Evolutionary conservation across 2,113 vertebrate genomes (phyloP), one percentile per base, ranked within the genome.

Genomic region (Nibea albiflora): DNA sequence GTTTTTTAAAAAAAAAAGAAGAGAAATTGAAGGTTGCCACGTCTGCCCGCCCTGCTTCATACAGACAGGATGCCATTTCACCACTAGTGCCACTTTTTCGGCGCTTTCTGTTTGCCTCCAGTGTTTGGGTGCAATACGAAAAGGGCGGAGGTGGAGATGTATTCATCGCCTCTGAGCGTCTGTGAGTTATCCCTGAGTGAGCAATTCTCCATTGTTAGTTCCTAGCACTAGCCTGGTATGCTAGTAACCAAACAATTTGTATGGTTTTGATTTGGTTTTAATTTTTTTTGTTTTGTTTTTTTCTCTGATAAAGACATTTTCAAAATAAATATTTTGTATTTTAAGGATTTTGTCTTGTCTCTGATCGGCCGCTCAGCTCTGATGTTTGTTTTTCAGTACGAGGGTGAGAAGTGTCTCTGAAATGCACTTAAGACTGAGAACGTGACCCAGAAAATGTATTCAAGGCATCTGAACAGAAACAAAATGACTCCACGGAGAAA

Each of bases 281-380:
- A 64, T 67, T 85, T 71, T 26, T 67, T 75, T 83, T 74, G 35
- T 39, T 81, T 60, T 75, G 72, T 86, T 80, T 87, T 88, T 88
- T 81, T 84, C 85, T 91, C 90, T 92, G 88, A 86, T 85, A 87
- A 91, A 91, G 78, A 93, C 92, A 93, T 93, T 94, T 94, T 94
- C 84, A 88, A 93, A 94, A 94, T 95, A 94, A 94, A 94, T 95
- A 93, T 95, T 95, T 94, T 95, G 92, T 95, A 94, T 94, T 93
- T 93, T 93, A 92, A 88, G 71, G 66, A 76, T 56, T 93, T 90
- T 91, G 88, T 87, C 88, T 92, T 86, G 86, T 89, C 87, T 94
- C 78, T 57, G 8, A 72, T n/a, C 15, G 68, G 42, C 5, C n/a
- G 1, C 53, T 35, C 19, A 11, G 54, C n/a, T 53, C 5, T 62